Percentiles rank a stretch among this genome's conserved stretches.
These are phyloP conservation scores for Thera britannica DNA, from an alignment of 2,888 invertebrate species.

Conservation along the genomic window DNA sequence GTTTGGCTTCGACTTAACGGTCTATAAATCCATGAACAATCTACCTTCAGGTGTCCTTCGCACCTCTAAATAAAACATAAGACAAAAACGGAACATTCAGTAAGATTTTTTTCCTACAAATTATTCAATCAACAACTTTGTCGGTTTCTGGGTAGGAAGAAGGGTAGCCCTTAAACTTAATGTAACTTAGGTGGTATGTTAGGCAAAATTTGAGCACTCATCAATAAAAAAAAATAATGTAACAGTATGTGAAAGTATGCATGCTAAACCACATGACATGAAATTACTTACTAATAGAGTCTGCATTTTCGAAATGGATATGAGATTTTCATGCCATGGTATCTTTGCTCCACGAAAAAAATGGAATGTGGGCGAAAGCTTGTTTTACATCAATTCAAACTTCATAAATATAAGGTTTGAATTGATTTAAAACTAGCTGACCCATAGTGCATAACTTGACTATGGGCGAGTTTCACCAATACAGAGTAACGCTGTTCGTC, in stretches of 20 bases:
- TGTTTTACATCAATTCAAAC: not conserved
- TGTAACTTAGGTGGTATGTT: too few relatives aligned
- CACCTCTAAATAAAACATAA: not conserved
- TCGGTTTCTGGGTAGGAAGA: too few relatives aligned
- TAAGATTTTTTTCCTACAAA: not conserved
- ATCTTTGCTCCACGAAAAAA: not conserved
- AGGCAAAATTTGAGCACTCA: too few relatives aligned
- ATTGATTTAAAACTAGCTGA: too few relatives aligned
- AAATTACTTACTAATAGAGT: not conserved
- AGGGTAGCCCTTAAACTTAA: too few relatives aligned
- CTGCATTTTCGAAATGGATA: not conserved
- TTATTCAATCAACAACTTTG: too few relatives aligned
- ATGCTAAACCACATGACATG: not conserved
- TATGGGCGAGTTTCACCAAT: too few relatives aligned
- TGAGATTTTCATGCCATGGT: not conserved
- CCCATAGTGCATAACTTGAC: too few relatives aligned
- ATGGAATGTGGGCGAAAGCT: not conserved
- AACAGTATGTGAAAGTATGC: not conserved
- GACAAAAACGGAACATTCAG: not conserved
- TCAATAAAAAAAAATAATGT: too few relatives aligned
- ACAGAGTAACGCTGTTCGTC: too few relatives aligned
- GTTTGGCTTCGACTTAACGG: slow-evolving; percentile 20
- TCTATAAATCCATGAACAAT: slow-evolving; percentile 2
- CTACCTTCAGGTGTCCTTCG: not conserved
- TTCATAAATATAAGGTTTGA: too few relatives aligned